Evolutionary conservation across 2,888 invertebrate species (phyloP).

Genomic region (Stictocephala bisonia): DNA sequence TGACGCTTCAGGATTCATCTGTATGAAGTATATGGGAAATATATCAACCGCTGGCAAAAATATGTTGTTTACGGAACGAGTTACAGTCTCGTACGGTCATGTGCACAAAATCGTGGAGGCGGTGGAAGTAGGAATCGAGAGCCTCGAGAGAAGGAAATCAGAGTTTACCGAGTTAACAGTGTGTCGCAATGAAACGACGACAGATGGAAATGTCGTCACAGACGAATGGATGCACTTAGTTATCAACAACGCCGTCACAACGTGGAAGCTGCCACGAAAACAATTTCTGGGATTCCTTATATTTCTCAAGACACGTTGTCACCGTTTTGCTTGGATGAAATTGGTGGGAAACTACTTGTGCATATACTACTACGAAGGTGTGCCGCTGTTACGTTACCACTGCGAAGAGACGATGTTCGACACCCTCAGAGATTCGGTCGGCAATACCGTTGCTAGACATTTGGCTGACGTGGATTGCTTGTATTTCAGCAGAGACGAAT

Average conservation of each 20-base stretch:
- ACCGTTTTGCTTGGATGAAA: neutral
- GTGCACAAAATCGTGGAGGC: neutral
- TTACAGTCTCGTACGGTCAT: neutral
- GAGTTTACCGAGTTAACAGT: no score
- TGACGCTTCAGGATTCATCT: neutral
- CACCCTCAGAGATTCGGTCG: neutral
- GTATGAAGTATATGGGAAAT: slow-evolving; percentile 11
- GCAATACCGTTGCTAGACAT: neutral
- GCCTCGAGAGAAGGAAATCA: no score
- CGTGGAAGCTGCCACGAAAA: neutral
- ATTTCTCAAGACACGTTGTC: neutral
- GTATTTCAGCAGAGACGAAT: no score
- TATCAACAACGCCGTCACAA: neutral
- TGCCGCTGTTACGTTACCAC: neutral
- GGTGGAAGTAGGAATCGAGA: neutral
- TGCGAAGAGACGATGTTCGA: neutral
- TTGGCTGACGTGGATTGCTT: neutral
- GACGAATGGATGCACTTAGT: neutral
- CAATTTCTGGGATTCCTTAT: neutral
- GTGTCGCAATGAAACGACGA: no score
- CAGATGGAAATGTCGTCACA: no score
- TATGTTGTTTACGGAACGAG: neutral
- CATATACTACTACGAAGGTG: slow-evolving; percentile 1
- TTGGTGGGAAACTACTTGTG: neutral
- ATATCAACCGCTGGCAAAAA: neutral